Percentiles rank a stretch among this genome's conserved stretches.
Conservation (phyloP, 2,797 vertebrate genomes). For the Mustela erminea region DNA sequence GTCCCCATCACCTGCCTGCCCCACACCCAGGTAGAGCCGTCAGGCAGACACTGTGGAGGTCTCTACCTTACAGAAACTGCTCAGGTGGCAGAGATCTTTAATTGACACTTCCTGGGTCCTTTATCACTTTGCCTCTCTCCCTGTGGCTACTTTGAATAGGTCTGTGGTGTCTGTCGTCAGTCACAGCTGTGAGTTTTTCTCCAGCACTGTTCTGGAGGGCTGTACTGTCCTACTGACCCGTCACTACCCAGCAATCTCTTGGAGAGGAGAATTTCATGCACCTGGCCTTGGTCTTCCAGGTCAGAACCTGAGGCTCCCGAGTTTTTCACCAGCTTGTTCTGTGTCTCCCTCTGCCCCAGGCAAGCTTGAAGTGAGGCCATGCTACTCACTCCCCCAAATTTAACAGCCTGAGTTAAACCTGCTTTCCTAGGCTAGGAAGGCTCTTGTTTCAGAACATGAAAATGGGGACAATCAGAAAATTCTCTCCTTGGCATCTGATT, state of each 20-base stretch:
- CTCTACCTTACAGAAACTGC: neutral
- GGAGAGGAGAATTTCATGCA: neutral
- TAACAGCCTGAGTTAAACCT: neutral
- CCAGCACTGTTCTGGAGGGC: neutral
- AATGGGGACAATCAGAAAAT: neutral
- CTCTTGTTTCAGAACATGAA: conserved; percentile 14
- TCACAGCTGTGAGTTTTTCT: neutral
- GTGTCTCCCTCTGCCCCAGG: neutral
- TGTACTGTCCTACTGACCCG: accelerated
- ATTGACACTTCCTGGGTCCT: neutral
- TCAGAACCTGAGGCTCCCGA: neutral
- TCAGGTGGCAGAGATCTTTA: neutral
- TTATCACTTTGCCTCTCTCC: neutral
- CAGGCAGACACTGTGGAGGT: accelerated
- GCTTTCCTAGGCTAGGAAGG: neutral
- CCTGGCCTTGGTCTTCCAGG: neutral
- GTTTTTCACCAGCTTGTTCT: neutral
- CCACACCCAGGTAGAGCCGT: neutral
- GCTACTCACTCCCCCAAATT: neutral
- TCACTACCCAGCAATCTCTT: neutral
- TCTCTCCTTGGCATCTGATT: neutral
- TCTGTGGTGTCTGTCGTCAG: neutral
- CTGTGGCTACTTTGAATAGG: neutral
- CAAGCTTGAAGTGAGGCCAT: neutral
- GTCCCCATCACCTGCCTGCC: neutral